phyloP scores from a whole-genome alignment of 2,888 invertebrate species.

The Acronicta aceris region DNA sequence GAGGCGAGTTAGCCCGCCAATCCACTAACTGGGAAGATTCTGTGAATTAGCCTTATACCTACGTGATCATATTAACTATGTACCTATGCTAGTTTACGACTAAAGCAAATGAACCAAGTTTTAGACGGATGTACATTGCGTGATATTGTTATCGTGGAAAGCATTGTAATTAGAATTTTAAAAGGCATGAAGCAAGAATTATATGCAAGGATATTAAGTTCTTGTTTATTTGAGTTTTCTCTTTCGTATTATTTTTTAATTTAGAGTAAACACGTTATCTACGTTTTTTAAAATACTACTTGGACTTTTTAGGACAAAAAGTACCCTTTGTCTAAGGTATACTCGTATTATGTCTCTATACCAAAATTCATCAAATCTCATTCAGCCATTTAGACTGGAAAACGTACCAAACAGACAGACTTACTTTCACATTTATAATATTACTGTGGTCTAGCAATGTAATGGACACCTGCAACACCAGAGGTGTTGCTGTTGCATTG shows the following conservation, averaged over 20 bases:
- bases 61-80: constrained; percentile 55
- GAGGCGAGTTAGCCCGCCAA: constrained; percentile 55
- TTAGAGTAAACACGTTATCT: neutral
- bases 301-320: too few relatives aligned
- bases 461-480: too few relatives aligned
- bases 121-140: constrained; percentile 35
- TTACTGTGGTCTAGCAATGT: too few relatives aligned
- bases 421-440: too few relatives aligned
- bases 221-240: constrained; percentile 23
- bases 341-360: too few relatives aligned
- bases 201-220: constrained; percentile 22
- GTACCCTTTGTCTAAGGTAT: too few relatives aligned
- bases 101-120: constrained; percentile 41
- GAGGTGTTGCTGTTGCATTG: too few relatives aligned
- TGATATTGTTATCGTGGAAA: constrained; percentile 27
- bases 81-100: constrained; percentile 33
- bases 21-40: constrained; percentile 30
- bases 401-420: too few relatives aligned
- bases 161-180: constrained; percentile 41
- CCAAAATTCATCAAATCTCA: too few relatives aligned
- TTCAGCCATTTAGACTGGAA: too few relatives aligned
- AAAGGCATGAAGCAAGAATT: constrained; percentile 13
- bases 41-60: constrained; percentile 41
- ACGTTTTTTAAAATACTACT: too few relatives aligned
- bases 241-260: neutral